Conservation (phyloP, 2,113 vertebrate species). For the Brevimyrus niger region DNA sequence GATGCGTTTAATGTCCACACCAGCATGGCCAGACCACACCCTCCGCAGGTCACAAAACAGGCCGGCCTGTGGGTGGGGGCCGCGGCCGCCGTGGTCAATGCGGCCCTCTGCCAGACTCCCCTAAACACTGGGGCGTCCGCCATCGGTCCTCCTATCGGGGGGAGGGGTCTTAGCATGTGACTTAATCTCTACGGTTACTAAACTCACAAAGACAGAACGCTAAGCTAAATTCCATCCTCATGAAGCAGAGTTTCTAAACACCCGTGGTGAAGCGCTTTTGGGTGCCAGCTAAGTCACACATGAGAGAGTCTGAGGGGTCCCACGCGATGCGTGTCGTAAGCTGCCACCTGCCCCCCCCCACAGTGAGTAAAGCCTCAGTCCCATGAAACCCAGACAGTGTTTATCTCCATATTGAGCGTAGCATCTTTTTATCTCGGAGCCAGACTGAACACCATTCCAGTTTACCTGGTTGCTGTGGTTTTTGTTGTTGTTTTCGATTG, state of each 20-base stretch:
- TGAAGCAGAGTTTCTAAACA: background rate
- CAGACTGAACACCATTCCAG: background rate
- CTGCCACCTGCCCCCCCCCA: background rate
- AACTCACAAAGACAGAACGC: background rate
- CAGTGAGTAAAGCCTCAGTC: conserved; percentile 22
- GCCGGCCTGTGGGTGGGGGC: background rate
- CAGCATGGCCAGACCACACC: background rate
- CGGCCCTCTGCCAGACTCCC: background rate
- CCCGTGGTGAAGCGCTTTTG: background rate
- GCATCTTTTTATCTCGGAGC: conserved; percentile 42
- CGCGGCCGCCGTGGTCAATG: background rate
- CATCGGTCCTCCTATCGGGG: background rate
- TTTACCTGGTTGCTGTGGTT: background rate
- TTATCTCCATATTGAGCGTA: conserved; percentile 38
- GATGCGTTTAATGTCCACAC: background rate
- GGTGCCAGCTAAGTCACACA: background rate
- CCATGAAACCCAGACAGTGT: conserved; percentile 19
- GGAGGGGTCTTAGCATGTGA: background rate
- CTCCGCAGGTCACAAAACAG: background rate
- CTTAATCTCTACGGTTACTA: background rate
- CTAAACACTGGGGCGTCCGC: background rate
- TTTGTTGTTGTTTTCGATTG: background rate
- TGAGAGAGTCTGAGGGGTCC: background rate
- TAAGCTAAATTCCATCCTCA: background rate
- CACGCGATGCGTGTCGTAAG: background rate